Evolutionary conservation across 2,797 vertebrate genomes (phyloP).

Genomic region (Coilia nasus): DNA sequence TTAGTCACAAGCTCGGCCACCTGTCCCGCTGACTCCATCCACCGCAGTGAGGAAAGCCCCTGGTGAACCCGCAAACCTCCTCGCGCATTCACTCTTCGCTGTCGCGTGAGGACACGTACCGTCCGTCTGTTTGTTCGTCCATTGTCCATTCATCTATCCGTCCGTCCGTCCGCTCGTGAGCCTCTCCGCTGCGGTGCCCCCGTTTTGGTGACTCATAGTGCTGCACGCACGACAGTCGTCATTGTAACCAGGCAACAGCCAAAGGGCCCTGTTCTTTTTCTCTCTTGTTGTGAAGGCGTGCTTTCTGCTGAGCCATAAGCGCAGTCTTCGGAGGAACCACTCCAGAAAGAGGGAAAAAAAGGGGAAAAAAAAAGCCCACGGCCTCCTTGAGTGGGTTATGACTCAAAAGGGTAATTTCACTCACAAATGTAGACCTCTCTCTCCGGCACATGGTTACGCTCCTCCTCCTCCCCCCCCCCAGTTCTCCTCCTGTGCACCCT

Average conservation of each 20-base stretch:
- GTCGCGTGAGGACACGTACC: too few species aligned
- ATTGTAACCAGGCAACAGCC: slow-evolving; percentile 77
- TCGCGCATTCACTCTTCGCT: background rate
- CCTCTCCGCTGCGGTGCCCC: background rate
- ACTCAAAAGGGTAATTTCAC: slow-evolving; percentile 5
- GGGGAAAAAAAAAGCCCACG: background rate
- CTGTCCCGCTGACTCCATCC: slow-evolving; percentile 24
- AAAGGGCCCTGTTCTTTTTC: background rate
- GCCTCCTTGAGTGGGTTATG: background rate
- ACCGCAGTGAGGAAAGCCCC: slow-evolving; percentile 26
- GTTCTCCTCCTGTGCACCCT: background rate
- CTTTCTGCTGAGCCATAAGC: slow-evolving; percentile 58
- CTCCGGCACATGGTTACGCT: background rate
- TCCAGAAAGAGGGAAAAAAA: background rate
- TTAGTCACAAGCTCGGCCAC: slow-evolving; percentile 31
- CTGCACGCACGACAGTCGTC: slow-evolving; percentile 56
- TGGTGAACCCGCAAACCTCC: slow-evolving; percentile 36
- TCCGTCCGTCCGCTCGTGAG: background rate
- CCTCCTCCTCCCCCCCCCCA: background rate
- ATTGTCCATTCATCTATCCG: too few species aligned
- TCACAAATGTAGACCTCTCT: background rate
- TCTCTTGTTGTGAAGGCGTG: slow-evolving; percentile 47
- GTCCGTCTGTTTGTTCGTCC: too few species aligned
- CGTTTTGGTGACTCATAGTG: background rate
- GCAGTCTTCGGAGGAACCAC: slow-evolving; percentile 37